A percentile compares a stretch with the other conserved stretches of the same genome.
phyloP scores from a whole-genome alignment of 2,888 invertebrate genomes.

The Mechanitis mazaeus region DNA sequence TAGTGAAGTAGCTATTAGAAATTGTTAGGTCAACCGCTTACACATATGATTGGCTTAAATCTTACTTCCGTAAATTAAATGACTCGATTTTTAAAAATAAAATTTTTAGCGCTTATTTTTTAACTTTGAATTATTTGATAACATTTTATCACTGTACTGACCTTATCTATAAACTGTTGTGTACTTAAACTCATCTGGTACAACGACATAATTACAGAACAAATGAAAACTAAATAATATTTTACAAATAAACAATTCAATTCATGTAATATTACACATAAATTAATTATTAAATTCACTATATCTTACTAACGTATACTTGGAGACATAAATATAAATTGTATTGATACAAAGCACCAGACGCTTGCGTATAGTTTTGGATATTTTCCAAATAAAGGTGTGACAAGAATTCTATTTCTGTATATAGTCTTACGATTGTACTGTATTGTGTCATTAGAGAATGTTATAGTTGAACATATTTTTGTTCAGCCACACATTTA shows the following conservation, averaged over 20 bases:
- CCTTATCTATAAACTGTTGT: conserved; percentile 4
- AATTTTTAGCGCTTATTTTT: background rate
- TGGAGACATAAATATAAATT: background rate
- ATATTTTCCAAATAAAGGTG: conserved; percentile 18
- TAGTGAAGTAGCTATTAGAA: conserved; percentile 9
- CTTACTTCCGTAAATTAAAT: background rate
- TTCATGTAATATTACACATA: no score
- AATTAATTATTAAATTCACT: no score
- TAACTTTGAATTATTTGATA: background rate
- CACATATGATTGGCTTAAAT: conserved; percentile 1
- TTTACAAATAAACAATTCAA: background rate
- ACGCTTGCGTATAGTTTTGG: conserved; percentile 8
- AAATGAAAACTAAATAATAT: background rate
- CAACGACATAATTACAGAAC: background rate
- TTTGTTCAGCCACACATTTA: no score
- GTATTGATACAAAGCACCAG: conserved; percentile 1
- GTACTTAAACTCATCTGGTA: background rate
- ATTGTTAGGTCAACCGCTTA: conserved; percentile 23
- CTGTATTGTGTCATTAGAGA: background rate
- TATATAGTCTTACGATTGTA: conserved; percentile 7
- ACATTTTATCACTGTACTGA: background rate
- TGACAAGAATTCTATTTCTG: conserved; percentile 14
- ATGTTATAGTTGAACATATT: no score
- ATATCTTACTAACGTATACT: no score
- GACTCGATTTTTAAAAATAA: background rate